phyloP scores from a whole-genome alignment of 2,797 vertebrate genomes.

The Iguana delicatissima region DNA sequence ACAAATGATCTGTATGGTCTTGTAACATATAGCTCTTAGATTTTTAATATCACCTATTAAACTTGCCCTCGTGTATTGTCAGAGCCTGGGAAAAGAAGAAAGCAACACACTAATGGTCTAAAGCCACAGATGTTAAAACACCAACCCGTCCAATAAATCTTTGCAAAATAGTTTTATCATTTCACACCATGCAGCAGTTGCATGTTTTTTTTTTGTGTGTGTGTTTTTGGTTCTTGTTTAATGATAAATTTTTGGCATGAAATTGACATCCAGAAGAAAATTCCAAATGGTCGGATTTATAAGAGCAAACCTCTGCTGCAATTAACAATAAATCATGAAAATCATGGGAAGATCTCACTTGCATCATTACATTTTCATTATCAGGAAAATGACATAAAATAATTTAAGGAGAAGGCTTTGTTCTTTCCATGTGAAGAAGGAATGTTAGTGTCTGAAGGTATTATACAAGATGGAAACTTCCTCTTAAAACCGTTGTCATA shows the following conservation, averaged over 20 bases:
- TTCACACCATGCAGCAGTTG: constrained; percentile 51
- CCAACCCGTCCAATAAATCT: constrained; percentile 62
- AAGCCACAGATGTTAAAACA: constrained; percentile 55
- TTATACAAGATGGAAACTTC: constrained; percentile 32
- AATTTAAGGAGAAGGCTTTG: neutral
- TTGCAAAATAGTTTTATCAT: constrained; percentile 67
- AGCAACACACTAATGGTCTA: constrained; percentile 48
- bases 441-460: constrained; percentile 23
- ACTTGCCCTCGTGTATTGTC: constrained; percentile 45
- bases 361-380: constrained; percentile 13
- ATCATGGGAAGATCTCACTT: constrained; percentile 54
- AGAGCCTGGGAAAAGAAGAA: constrained; percentile 46
- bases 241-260: constrained; percentile 59
- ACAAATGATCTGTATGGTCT: constrained; percentile 48
- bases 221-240: no score
- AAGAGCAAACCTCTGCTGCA: constrained; percentile 57
- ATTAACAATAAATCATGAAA: constrained; percentile 71
- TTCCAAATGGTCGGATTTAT: constrained; percentile 64
- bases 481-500: constrained; percentile 50
- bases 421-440: neutral
- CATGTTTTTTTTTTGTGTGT: constrained; percentile 27
- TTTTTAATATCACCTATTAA: constrained; percentile 64
- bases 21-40: constrained; percentile 11
- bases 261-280: constrained; percentile 67
- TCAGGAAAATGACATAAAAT: neutral